phyloP scores from a whole-genome alignment of 1,140 invertebrate genomes.

The Drosophila hydei region DNA sequence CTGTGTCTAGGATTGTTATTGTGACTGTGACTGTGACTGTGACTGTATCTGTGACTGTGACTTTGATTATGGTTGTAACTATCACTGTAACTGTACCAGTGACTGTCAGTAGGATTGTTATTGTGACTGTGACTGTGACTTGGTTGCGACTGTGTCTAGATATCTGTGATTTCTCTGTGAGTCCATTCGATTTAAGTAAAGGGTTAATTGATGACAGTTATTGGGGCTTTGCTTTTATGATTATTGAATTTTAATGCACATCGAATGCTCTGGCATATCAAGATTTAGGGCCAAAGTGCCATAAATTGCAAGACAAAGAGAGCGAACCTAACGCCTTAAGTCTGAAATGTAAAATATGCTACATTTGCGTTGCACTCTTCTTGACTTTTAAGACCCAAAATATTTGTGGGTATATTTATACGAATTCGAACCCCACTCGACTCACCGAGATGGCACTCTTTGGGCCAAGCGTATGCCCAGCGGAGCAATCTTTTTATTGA shows the following conservation, averaged over 20 bases:
- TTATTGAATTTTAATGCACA: constrained; percentile 82
- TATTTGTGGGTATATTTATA: constrained; percentile 1
- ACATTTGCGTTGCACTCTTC: no score
- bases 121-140: no score
- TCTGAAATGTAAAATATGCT: constrained; percentile 64
- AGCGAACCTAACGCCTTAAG: constrained; percentile 29
- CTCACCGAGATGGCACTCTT: constrained; percentile 7
- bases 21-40: no score
- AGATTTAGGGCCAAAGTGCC: constrained; percentile 70
- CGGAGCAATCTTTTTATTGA: constrained; percentile 77
- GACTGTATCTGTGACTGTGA: no score
- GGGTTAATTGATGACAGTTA: constrained; percentile 65
- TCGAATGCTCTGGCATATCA: constrained; percentile 64
- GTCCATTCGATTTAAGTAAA: constrained; percentile 7
- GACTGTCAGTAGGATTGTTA: no score
- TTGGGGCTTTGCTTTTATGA: constrained; percentile 66
- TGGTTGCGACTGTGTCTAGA: neutral
- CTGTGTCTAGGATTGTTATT: no score
- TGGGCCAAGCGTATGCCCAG: constrained; percentile 62
- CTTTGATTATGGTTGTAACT: no score
- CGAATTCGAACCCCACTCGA: neutral
- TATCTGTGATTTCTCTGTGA: constrained; percentile 22
- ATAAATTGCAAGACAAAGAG: constrained; percentile 41
- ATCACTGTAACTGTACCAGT: no score
- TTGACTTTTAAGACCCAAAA: constrained; percentile 59